Percentiles rank a stretch among this genome's conserved stretches.
phyloP scores from a whole-genome alignment of 1,140 invertebrate genomes.

The Potamilus streckersoni region DNA sequence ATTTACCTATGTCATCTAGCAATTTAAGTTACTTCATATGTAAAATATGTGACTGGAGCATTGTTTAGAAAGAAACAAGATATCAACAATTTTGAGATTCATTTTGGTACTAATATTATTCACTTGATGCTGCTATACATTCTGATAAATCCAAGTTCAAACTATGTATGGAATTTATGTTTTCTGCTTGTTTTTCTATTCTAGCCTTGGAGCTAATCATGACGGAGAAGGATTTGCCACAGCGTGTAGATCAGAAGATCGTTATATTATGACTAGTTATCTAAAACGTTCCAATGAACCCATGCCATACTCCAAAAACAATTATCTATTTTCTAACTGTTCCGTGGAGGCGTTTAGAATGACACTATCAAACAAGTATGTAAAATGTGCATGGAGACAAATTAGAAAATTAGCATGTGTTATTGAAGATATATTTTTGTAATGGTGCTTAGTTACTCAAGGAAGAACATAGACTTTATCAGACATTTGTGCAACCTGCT shows the following conservation, averaged over 20 bases:
- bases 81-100: no score
- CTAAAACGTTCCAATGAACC: not conserved
- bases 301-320: constrained; percentile 11
- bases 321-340: constrained; percentile 17
- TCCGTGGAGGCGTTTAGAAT: constrained; percentile 14
- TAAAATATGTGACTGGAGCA: no score
- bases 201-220: constrained; percentile 6
- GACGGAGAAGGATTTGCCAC: constrained; percentile 4
- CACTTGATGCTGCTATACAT: no score
- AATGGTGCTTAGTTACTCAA: not conserved
- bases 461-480: not conserved
- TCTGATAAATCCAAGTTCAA: no score
- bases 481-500: not conserved
- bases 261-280: constrained; percentile 14
- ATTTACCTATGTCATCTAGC: no score
- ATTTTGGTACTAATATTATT: no score
- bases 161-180: no score
- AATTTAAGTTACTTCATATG: no score
- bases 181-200: not conserved
- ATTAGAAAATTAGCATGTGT: not conserved
- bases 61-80: no score
- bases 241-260: not conserved
- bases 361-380: not conserved
- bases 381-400: not conserved
- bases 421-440: not conserved